Base-by-base conservation (phyloP, 2,797 vertebrate species). In the Falco berigora region DNA sequence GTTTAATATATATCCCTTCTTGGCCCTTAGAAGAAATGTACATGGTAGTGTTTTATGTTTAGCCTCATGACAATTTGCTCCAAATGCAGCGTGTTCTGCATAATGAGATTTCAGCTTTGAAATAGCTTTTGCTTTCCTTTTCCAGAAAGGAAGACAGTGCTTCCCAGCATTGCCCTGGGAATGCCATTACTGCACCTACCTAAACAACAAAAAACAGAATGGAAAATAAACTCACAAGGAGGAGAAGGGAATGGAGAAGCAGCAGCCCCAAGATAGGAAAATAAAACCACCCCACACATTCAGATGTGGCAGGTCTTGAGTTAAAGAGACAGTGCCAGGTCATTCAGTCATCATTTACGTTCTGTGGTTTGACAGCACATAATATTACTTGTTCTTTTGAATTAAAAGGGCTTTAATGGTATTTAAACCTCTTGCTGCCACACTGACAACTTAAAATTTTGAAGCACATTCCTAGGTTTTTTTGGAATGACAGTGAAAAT, bases 161-260 rank as follows among this genome's bases (percentile, higher is more conserved):
- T 96, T 88, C 62, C 64, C 46, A 71, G 0, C 2, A 2, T 42
- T 86, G 68, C 44, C 64, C 94, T 96, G 96, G 61, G 75, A 96
- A 96, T 91, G 78, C 58, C 78, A 95, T 96, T 93, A 94, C 86
- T 86, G 88, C 90, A 92, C 64, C 62, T 93, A 96, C 90, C 81
- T 75, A 96, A 96, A 97, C 90, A 97, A 95, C 79, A 82, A 83
- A 64, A 88, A 88, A 69, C 68, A 93, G 88, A 80, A 91, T 73
- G 47, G 89, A 93, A 97, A 97, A 96, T 89, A 95, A 97, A 92
- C 84, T 68, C 42, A 50, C 77, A 78, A 1, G 20, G 63, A 62
- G 28, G n/a, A 91, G 28, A 69, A 34, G 15, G 64, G 44, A 92
- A 49, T 0, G 5, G 55, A 92, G 64, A 90, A 88, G 34, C 59